Evolutionary conservation across 2,888 invertebrate genomes (phyloP).

Genomic region (Bombyx huttoni): DNA sequence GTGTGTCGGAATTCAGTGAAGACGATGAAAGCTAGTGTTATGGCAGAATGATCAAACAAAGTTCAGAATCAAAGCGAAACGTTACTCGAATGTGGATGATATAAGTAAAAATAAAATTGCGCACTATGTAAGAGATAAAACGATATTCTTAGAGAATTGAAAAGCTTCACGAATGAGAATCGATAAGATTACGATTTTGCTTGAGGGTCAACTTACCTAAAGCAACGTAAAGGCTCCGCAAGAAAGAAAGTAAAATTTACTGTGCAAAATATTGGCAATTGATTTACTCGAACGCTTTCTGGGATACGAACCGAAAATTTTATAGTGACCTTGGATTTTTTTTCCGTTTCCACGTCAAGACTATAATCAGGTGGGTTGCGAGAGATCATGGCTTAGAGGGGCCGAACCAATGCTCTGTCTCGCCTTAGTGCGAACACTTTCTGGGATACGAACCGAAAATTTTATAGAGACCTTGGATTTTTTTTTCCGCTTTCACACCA

Average conservation of each 20-base stretch:
- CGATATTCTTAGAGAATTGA: slow-evolving; percentile 23
- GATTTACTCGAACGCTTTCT: slow-evolving; percentile 14
- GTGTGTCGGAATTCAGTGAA: not conserved
- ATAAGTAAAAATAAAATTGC: slow-evolving; percentile 37
- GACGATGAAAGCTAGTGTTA: slow-evolving; percentile 41
- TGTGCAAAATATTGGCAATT: slow-evolving; percentile 58
- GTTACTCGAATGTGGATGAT: slow-evolving; percentile 59
- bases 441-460: no score
- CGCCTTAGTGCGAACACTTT: no score
- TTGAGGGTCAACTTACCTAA: slow-evolving; percentile 68
- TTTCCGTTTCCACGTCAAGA: no score
- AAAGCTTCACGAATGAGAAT: slow-evolving; percentile 49
- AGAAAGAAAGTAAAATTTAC: slow-evolving; percentile 71
- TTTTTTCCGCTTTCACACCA: no score
- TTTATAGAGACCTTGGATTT: no score
- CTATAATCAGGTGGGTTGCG: no score
- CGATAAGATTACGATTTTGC: slow-evolving; percentile 39
- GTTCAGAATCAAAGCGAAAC: slow-evolving; percentile 69
- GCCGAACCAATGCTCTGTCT: no score
- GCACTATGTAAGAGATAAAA: slow-evolving; percentile 38
- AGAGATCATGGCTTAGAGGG: no score
- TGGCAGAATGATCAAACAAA: slow-evolving; percentile 37
- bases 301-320: no score
- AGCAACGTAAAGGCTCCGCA: slow-evolving; percentile 72
- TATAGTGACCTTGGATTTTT: no score